Percentiles rank a stretch among this genome's conserved stretches.
Evolutionary conservation across 2,113 vertebrate species (phyloP).

Genomic region (Pachypanchax playfairii): DNA sequence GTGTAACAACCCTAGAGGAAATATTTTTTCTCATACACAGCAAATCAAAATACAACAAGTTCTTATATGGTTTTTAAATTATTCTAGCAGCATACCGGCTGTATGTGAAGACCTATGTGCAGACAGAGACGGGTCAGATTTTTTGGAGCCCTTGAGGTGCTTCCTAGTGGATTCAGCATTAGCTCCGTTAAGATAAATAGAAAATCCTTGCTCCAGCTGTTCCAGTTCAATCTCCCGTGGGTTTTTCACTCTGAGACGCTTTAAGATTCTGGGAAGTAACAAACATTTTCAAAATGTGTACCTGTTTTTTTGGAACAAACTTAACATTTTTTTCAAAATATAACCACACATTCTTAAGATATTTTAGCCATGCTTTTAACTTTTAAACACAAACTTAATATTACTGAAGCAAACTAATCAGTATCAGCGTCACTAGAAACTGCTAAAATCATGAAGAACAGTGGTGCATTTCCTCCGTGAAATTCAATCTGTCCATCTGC

Average conservation of each 20-base stretch:
- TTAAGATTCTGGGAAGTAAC: conserved; percentile 80
- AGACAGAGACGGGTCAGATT: conserved; percentile 36
- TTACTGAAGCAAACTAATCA: conserved; percentile 48
- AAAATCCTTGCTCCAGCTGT: conserved; percentile 91
- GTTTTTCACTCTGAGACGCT: conserved; percentile 83
- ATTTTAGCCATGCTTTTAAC: not conserved
- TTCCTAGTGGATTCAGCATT: conserved; percentile 81
- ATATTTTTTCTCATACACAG: not conserved
- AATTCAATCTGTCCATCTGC: conserved; percentile 50
- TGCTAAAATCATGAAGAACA: conserved; percentile 21
- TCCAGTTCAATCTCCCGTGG: conserved; percentile 84
- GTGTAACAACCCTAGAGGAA: not conserved
- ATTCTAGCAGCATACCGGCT: conserved; percentile 77
- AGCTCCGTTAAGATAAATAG: conserved; percentile 94
- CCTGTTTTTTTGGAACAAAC: too few relatives aligned
- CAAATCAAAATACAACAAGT: conserved; percentile 7
- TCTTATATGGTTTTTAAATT: conserved; percentile 33
- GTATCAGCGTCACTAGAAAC: conserved; percentile 15
- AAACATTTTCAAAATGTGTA: not conserved
- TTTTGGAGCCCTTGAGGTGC: conserved; percentile 54
- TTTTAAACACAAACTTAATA: not conserved
- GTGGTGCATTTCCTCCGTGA: conserved; percentile 36
- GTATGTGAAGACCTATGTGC: conserved; percentile 62
- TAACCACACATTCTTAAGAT: not conserved
- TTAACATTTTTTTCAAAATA: not conserved